phyloP scores from a whole-genome alignment of 92 coral and sea anemone genomes.

The Bergia puertoricense region DNA sequence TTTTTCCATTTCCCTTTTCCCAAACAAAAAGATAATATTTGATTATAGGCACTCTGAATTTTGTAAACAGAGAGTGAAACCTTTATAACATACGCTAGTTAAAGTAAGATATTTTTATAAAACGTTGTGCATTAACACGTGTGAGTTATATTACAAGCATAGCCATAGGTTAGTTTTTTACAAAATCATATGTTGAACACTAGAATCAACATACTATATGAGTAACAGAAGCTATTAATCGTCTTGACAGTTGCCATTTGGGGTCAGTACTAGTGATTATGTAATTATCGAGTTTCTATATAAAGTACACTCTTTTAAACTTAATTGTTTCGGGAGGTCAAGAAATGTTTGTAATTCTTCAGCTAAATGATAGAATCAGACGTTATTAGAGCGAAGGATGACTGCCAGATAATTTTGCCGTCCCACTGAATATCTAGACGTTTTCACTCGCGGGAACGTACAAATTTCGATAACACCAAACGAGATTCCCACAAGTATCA shows the following conservation, averaged over 20 bases:
- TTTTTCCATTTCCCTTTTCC: too few relatives aligned
- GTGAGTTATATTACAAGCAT: too few relatives aligned
- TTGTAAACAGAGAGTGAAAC: background rate
- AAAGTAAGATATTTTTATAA: background rate
- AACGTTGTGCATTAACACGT: too few relatives aligned
- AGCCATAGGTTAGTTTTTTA: too few relatives aligned
- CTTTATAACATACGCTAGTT: background rate
- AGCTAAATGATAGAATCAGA: conserved; percentile 5
- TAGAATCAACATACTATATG: background rate
- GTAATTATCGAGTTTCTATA: background rate
- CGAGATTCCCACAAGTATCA: too few relatives aligned
- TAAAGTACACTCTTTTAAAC: background rate
- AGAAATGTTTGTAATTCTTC: conserved; percentile 1
- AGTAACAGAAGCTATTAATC: background rate
- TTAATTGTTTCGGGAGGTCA: conserved; percentile 27
- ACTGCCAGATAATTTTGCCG: background rate
- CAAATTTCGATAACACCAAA: background rate
- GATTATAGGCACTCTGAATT: too few relatives aligned
- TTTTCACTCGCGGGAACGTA: background rate
- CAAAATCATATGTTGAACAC: background rate
- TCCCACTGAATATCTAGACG: background rate
- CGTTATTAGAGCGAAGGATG: background rate
- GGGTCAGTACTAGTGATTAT: background rate
- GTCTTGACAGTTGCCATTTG: background rate
- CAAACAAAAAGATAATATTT: too few relatives aligned